These are phyloP conservation scores for Siphonodentalium dalli DNA, from an alignment of 2,888 invertebrate genomes.

Conservation along the genomic window DNA sequence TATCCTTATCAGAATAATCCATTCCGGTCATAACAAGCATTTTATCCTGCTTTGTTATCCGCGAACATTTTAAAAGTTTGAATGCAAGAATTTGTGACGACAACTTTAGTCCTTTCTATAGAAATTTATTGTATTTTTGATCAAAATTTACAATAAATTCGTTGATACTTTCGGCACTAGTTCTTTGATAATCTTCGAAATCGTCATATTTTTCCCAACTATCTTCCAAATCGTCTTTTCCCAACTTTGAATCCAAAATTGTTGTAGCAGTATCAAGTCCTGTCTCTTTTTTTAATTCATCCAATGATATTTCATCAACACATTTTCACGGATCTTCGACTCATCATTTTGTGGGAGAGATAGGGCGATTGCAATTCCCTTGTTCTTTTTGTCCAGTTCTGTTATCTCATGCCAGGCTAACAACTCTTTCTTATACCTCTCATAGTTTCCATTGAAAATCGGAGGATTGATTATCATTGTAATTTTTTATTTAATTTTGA, in stretches of 20 bases:
- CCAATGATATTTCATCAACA: slow-evolving; percentile 27
- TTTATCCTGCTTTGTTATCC: too few species aligned
- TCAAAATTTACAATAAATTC: too few species aligned
- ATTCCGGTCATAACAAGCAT: too few species aligned
- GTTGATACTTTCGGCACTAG: slow-evolving; percentile 19
- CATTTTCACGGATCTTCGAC: slow-evolving; percentile 26
- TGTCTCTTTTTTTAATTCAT: slow-evolving; percentile 26
- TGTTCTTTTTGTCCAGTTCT: slow-evolving; percentile 25
- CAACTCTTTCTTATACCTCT: slow-evolving; percentile 28
- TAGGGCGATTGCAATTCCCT: slow-evolving; percentile 28
- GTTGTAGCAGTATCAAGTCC: slow-evolving; percentile 20
- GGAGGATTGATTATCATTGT: slow-evolving; percentile 20
- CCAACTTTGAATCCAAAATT: slow-evolving; percentile 31
- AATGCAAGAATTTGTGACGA: too few species aligned
- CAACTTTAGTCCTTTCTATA: too few species aligned
- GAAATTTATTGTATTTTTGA: too few species aligned
- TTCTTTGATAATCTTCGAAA: slow-evolving; percentile 24
- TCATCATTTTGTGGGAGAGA: slow-evolving; percentile 27
- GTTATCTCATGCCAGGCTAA: slow-evolving; percentile 29
- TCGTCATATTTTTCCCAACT: slow-evolving; percentile 31
- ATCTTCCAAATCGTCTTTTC: slow-evolving; percentile 31
- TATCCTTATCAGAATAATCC: too few species aligned
- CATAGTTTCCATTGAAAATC: slow-evolving; percentile 17
- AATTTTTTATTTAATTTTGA: too few species aligned
- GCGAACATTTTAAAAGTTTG: too few species aligned